Base-by-base conservation (phyloP, 2,113 vertebrate species). In the Perognathus longimembris region DNA sequence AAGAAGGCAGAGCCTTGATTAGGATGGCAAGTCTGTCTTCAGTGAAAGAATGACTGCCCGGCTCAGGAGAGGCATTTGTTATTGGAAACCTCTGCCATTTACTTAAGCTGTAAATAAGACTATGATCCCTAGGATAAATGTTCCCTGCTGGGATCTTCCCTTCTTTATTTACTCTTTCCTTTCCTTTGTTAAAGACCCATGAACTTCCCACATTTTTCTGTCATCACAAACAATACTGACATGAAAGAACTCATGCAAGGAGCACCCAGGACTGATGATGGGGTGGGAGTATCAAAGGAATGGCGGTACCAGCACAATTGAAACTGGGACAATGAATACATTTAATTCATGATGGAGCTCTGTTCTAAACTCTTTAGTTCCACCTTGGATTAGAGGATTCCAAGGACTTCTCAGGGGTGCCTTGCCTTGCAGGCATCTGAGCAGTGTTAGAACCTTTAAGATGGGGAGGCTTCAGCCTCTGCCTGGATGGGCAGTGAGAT, bases 31-130 rank as follows among this genome's bases (percentile, higher is more conserved):
- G 69, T 61, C 42, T 64, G 63, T 54, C 75, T 57, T 77, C 85
- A 54, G 38, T 67, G 78, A 88, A 54, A 90, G 83, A 67, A 50
- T 54, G 66, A 57, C 82, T 38, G n/a, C n/a, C n/a, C 6, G 34
- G 50, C 64, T 78, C 79, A 66, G 77, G 45, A 85, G 67, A 66
- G 69, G 57, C 34, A 42, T 69, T 70, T 84, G n/a, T 90, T 64
- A 70, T 69, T 61, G 63, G 78, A 64, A 91, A 70, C 67, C 50
- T 61, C 40, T 45, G 61, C 32, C 28, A 45, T 83, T 86, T 80
- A 78, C 59, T 57, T 83, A 69, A 75, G 32, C 36, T 50, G 61
- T 57, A 84, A 64, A 57, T 75, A 32, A n/a, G 63, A 40, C 80
- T 24, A 11, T 10, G 21, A 42, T 86, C 54, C 20, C 57, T 30